phyloP scores from a whole-genome alignment of 2,888 invertebrate species.

The Harpalus rubripes region DNA sequence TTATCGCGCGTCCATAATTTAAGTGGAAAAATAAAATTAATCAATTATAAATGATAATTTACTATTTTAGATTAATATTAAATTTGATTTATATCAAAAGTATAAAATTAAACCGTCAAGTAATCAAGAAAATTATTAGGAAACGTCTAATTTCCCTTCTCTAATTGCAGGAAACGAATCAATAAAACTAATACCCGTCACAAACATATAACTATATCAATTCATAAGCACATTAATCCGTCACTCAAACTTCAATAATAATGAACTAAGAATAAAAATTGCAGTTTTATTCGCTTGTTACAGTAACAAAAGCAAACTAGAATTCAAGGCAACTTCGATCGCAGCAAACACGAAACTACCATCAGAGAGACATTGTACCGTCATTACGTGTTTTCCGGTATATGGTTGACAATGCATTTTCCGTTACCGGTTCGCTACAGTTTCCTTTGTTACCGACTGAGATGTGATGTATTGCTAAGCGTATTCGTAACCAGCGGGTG shows the following conservation, averaged over 20 bases:
- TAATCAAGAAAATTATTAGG: not conserved
- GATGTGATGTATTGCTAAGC: slow-evolving; percentile 57
- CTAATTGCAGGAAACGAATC: not conserved
- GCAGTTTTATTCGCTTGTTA: slow-evolving; percentile 14
- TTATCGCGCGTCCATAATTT: no score
- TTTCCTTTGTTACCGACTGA: slow-evolving; percentile 59
- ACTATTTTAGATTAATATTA: no score
- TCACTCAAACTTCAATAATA: slow-evolving; percentile 21
- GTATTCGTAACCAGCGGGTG: slow-evolving; percentile 57
- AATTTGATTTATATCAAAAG: not conserved
- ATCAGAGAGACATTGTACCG: slow-evolving; percentile 49
- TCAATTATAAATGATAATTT: no score
- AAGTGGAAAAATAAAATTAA: no score
- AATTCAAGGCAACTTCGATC: slow-evolving; percentile 35
- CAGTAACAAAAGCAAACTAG: slow-evolving; percentile 35
- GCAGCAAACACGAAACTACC: slow-evolving; percentile 58
- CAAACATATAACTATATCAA: slow-evolving; percentile 5
- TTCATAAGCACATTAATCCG: slow-evolving; percentile 15
- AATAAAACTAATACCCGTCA: slow-evolving; percentile 11
- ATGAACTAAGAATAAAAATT: slow-evolving; percentile 8
- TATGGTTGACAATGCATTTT: slow-evolving; percentile 60
- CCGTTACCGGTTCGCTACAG: slow-evolving; percentile 55
- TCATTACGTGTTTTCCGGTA: slow-evolving; percentile 59
- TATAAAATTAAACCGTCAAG: not conserved
- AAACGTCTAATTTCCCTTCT: slow-evolving; percentile 21